Conservation (phyloP, 2,113 vertebrate species). For the Neoarius graeffei region DNA sequence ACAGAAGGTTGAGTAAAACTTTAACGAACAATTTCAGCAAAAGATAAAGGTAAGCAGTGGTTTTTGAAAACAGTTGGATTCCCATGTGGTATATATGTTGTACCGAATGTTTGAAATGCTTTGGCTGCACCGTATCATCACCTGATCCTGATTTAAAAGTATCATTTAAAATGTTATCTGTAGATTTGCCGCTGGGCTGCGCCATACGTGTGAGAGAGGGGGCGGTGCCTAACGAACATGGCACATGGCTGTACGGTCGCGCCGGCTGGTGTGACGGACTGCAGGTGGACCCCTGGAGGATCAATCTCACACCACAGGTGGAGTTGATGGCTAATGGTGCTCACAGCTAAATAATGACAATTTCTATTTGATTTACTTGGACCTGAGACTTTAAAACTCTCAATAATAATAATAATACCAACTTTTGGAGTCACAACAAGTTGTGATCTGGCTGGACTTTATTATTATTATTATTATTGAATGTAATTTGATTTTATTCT, state of each 20-base stretch:
- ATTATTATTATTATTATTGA: neutral
- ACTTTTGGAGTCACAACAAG: too few species aligned
- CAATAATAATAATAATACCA: neutral
- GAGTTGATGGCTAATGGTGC: too few species aligned
- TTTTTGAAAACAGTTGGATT: neutral
- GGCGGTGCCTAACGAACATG: conserved; percentile 75
- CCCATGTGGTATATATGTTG: too few species aligned
- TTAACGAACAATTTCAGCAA: too few species aligned
- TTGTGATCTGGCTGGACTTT: too few species aligned
- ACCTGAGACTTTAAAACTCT: neutral
- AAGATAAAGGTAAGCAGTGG: neutral
- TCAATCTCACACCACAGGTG: conserved; percentile 75
- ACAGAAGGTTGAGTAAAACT: too few species aligned
- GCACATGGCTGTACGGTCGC: conserved; percentile 78
- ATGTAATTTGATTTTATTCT: neutral
- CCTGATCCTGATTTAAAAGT: neutral
- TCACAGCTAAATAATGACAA: neutral
- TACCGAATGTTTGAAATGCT: neutral
- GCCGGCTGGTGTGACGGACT: conserved; percentile 79
- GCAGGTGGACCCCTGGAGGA: conserved; percentile 77
- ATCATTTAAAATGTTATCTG: neutral
- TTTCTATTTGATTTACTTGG: neutral
- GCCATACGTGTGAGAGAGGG: conserved; percentile 66
- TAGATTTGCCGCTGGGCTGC: conserved; percentile 67
- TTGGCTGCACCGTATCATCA: neutral